Evolutionary conservation across 2,797 vertebrate species (phyloP).

Genomic region (Acestrorhynchus altus): DNA sequence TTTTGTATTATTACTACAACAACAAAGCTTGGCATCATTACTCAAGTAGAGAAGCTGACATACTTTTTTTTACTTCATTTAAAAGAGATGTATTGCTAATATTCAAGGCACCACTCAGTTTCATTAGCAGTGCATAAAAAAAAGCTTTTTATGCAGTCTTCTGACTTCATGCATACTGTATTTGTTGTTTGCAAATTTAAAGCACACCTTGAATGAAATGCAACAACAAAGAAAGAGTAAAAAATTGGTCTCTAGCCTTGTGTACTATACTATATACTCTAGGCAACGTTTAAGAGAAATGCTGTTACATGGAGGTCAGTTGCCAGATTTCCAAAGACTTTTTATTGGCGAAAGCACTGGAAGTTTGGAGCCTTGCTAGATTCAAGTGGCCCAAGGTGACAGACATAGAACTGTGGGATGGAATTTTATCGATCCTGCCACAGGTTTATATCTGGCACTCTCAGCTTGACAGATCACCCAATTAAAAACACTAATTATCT

Average conservation of each 20-base stretch:
- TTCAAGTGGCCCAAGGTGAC: conserved; percentile 72
- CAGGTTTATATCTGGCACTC: conserved; percentile 79
- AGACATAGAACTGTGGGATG: conserved; percentile 71
- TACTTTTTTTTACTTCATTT: conserved; percentile 47
- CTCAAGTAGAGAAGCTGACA: conserved; percentile 55
- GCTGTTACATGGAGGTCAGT: conserved; percentile 57
- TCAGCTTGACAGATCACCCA: conserved; percentile 82
- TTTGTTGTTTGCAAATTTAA: conserved; percentile 45
- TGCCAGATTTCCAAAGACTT: conserved; percentile 68
- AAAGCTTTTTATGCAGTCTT: conserved; percentile 41
- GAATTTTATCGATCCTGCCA: conserved; percentile 77
- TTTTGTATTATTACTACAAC: conserved; percentile 66
- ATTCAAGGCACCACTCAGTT: conserved; percentile 39
- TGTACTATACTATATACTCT: background rate
- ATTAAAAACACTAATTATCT: conserved; percentile 85
- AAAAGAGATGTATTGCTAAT: conserved; percentile 53
- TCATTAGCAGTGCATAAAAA: conserved; percentile 48
- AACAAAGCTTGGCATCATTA: conserved; percentile 51
- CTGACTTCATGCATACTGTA: conserved; percentile 55
- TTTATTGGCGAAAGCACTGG: conserved; percentile 62
- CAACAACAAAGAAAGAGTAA: too few species aligned
- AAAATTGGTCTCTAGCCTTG: conserved; percentile 26
- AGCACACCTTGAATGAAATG: too few species aligned
- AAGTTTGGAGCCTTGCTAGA: conserved; percentile 60
- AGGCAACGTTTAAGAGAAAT: conserved; percentile 42